These are phyloP conservation scores for Bicyclus anynana DNA, from an alignment of 1,140 invertebrate genomes.

Conservation along the genomic window DNA sequence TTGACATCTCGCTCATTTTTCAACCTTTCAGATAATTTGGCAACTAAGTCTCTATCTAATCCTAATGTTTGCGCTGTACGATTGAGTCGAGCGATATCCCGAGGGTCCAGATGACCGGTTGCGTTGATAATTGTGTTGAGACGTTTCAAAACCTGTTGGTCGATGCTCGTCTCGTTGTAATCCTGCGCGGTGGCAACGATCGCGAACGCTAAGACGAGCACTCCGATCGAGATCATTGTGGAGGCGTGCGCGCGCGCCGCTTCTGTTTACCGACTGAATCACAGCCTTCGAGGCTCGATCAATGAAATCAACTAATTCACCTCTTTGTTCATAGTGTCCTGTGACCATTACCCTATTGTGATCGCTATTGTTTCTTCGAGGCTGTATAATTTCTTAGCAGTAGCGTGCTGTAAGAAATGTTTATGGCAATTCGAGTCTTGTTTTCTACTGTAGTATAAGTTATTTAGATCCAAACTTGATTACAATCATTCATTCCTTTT, in stretches of 20 bases:
- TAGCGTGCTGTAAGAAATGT: neutral
- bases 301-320: constrained; percentile 33
- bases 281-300: constrained; percentile 42
- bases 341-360: constrained; percentile 40
- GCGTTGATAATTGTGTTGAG: constrained; percentile 33
- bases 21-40: constrained; percentile 38
- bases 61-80: constrained; percentile 43
- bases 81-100: constrained; percentile 37
- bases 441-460: no score
- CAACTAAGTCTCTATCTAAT: constrained; percentile 44
- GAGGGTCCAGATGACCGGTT: constrained; percentile 39
- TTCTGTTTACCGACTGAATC: constrained; percentile 44
- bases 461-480: no score
- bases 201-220: constrained; percentile 45
- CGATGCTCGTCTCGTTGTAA: constrained; percentile 42
- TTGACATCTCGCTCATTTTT: constrained; percentile 30
- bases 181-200: constrained; percentile 32
- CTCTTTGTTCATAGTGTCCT: constrained; percentile 25
- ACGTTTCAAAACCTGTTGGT: constrained; percentile 42
- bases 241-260: constrained; percentile 58
- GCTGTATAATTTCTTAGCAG: neutral
- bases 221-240: constrained; percentile 39
- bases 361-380: constrained; percentile 22
- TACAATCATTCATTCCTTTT: neutral
- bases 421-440: neutral